Conservation (phyloP, 1,140 invertebrate genomes). For the Cydia fagiglandana region DNA sequence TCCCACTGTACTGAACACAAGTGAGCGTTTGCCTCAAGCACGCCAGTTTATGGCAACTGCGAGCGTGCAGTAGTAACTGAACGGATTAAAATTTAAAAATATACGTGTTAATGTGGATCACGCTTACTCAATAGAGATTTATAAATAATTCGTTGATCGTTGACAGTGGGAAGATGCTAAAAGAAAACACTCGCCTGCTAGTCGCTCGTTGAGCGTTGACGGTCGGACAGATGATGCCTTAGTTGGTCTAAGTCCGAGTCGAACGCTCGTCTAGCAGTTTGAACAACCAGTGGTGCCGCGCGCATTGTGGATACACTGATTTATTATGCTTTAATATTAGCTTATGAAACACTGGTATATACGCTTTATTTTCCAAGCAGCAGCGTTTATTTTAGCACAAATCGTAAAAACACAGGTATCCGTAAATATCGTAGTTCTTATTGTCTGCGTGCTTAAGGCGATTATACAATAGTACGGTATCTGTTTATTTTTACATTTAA, state of each 20-base stretch:
- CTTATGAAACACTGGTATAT: not conserved
- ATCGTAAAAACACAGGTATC: not conserved
- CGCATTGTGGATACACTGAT: slow-evolving; percentile 10
- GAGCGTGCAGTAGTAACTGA: no score
- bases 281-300: not conserved
- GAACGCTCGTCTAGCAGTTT: not conserved
- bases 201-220: no score
- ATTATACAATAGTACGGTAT: not conserved
- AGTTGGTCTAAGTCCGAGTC: not conserved
- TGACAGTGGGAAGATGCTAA: no score
- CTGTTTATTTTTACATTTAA: slow-evolving; percentile 11
- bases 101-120: no score
- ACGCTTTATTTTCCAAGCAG: not conserved
- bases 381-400: not conserved
- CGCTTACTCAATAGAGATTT: no score
- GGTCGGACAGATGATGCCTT: no score
- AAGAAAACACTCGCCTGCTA: no score
- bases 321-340: slow-evolving; percentile 19
- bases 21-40: not conserved
- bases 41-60: not conserved
- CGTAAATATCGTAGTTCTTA: not conserved
- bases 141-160: no score
- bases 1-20: not conserved
- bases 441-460: not conserved
- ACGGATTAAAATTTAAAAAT: no score